phyloP scores from a whole-genome alignment of 1,140 invertebrate species.

The Papilio aristodemus region DNA sequence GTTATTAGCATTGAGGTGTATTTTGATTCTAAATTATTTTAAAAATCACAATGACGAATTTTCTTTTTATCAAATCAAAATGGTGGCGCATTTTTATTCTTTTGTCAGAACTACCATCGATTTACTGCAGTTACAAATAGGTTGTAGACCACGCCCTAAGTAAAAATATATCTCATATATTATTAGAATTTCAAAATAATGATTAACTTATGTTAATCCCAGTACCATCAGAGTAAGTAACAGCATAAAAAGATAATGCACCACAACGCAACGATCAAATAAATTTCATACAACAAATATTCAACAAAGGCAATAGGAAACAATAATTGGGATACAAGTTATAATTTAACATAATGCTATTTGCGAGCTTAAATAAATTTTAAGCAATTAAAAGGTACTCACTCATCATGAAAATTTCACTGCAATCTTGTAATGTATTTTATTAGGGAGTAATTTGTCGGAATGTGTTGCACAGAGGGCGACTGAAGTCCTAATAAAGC shows the following conservation, averaged over 20 bases:
- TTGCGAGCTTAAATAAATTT: background rate
- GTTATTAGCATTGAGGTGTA: background rate
- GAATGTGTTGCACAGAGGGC: background rate
- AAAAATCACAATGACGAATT: background rate
- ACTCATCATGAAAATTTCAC: slow-evolving; percentile 5
- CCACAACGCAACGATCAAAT: background rate
- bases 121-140: no score
- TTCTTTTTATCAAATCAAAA: background rate
- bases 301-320: background rate
- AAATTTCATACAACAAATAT: background rate
- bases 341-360: background rate
- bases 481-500: background rate
- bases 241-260: background rate
- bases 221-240: no score
- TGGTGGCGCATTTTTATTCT: background rate
- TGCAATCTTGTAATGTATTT: background rate
- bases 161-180: no score
- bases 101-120: no score
- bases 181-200: background rate
- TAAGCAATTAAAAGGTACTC: background rate
- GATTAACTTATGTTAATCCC: no score
- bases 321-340: background rate
- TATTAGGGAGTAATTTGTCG: background rate
- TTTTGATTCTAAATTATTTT: background rate
- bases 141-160: no score